Conservation (phyloP, 1,140 invertebrate species). For the Penaeus japonicus region DNA sequence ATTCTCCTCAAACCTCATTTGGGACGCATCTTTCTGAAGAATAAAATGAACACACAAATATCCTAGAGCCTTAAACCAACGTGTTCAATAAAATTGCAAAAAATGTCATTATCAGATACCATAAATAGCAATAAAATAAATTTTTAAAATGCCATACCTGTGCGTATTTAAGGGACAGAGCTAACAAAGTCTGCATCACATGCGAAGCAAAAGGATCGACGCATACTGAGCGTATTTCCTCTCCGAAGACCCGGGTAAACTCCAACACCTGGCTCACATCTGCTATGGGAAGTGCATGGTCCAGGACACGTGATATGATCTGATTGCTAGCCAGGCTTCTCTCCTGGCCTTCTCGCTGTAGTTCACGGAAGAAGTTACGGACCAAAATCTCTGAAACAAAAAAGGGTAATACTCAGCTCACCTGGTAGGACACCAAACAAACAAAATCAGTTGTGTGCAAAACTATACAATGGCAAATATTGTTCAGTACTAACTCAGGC, state of each 20-base stretch:
- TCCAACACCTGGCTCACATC: slow-evolving; percentile 17
- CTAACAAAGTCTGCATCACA: slow-evolving; percentile 38
- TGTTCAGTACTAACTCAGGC: too few relatives aligned
- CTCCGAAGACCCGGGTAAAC: not conserved
- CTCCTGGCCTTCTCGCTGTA: slow-evolving; percentile 20
- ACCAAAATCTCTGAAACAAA: slow-evolving; percentile 30
- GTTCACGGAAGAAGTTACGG: slow-evolving; percentile 30
- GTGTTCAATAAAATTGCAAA: not conserved
- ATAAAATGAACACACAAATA: not conserved
- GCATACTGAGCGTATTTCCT: slow-evolving; percentile 23
- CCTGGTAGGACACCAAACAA: too few relatives aligned
- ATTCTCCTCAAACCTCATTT: not conserved
- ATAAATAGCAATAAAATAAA: not conserved
- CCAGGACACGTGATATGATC: slow-evolving; percentile 37
- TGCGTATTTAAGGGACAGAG: slow-evolving; percentile 32
- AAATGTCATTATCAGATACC: not conserved
- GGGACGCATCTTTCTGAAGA: not conserved
- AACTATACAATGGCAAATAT: too few relatives aligned
- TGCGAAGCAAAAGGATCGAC: slow-evolving; percentile 40
- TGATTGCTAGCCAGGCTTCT: slow-evolving; percentile 36
- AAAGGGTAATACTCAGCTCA: not conserved
- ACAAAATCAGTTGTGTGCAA: too few relatives aligned
- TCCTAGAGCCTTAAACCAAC: too few relatives aligned
- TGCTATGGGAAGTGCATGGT: slow-evolving; percentile 23
- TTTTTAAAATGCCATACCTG: slow-evolving; percentile 11